Conservation (phyloP, 2,797 vertebrate genomes). For the Girardinus metallicus region DNA sequence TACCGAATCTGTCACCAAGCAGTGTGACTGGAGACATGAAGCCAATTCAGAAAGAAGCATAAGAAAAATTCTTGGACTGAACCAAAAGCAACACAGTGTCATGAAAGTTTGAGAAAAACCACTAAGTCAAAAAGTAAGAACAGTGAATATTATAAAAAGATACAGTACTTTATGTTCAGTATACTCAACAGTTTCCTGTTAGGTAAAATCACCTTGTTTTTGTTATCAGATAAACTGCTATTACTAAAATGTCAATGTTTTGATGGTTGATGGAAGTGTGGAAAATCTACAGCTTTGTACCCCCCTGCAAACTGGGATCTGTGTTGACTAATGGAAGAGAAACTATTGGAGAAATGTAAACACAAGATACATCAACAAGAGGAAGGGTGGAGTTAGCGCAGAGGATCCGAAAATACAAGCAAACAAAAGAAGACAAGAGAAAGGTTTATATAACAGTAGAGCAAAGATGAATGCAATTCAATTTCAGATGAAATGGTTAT, state of each 20-base stretch:
- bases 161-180: background rate
- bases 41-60: constrained; percentile 25
- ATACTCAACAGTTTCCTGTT: background rate
- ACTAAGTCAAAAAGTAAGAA: constrained; percentile 20
- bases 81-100: constrained; percentile 7
- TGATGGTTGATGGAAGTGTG: constrained; percentile 2
- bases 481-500: constrained; percentile 15
- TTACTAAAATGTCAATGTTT: background rate
- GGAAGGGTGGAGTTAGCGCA: constrained; percentile 28
- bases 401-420: constrained; percentile 8
- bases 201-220: background rate
- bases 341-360: constrained; percentile 49
- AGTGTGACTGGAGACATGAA: constrained; percentile 38
- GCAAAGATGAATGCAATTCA: constrained; percentile 6
- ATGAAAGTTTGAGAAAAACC: constrained; percentile 37
- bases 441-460: background rate
- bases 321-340: constrained; percentile 43
- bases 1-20: constrained; percentile 31
- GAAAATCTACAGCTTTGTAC: constrained; percentile 30
- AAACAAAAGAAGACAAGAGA: constrained; percentile 22
- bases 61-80: constrained; percentile 11
- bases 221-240: background rate
- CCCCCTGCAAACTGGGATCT: constrained; percentile 33
- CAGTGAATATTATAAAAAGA: background rate
- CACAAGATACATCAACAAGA: constrained; percentile 34